A percentile compares a stretch with the other conserved stretches of the same genome.
phyloP scores from a whole-genome alignment of 2,113 vertebrate species.

The Deroptyus accipitrinus region DNA sequence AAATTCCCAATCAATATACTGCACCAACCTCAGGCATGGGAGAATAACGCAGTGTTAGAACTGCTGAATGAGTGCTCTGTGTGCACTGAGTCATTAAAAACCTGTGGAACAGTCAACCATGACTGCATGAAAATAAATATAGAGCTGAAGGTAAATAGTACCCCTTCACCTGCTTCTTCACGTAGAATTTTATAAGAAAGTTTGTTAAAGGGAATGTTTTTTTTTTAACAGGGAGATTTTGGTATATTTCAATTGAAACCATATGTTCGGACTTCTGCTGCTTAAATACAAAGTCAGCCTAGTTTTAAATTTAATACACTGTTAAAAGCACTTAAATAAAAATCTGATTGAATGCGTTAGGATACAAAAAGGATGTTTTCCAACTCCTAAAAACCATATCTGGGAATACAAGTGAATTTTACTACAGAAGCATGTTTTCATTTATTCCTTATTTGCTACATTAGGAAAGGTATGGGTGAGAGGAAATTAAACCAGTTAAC shows the following conservation, averaged over 20 bases:
- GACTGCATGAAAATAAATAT: slow-evolving; percentile 68
- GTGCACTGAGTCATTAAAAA: slow-evolving; percentile 28
- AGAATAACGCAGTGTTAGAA: slow-evolving; percentile 42
- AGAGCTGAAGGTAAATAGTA: slow-evolving; percentile 40
- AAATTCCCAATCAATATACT: slow-evolving; percentile 35
- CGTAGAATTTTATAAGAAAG: slow-evolving; percentile 59
- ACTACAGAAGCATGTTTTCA: not conserved
- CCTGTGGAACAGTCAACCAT: slow-evolving; percentile 17
- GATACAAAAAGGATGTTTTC: slow-evolving; percentile 17
- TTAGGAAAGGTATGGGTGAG: not conserved
- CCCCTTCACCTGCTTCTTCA: slow-evolving; percentile 48
- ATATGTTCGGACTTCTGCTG: slow-evolving; percentile 36
- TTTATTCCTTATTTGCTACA: not conserved
- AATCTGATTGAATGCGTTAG: not conserved
- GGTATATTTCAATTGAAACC: slow-evolving; percentile 59
- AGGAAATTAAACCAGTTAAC: not conserved
- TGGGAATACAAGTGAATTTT: slow-evolving; percentile 1
- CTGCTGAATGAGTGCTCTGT: slow-evolving; percentile 70
- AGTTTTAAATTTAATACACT: slow-evolving; percentile 55
- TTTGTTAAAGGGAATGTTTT: slow-evolving; percentile 44
- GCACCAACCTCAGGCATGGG: not conserved
- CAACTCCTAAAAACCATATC: not conserved
- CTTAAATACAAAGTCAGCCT: slow-evolving; percentile 16
- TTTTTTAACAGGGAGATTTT: slow-evolving; percentile 22
- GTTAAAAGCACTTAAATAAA: slow-evolving; percentile 40